Conservation (phyloP, 35 echinoderm and acorn worm genomes). For the Ophiothrix spiculata region DNA sequence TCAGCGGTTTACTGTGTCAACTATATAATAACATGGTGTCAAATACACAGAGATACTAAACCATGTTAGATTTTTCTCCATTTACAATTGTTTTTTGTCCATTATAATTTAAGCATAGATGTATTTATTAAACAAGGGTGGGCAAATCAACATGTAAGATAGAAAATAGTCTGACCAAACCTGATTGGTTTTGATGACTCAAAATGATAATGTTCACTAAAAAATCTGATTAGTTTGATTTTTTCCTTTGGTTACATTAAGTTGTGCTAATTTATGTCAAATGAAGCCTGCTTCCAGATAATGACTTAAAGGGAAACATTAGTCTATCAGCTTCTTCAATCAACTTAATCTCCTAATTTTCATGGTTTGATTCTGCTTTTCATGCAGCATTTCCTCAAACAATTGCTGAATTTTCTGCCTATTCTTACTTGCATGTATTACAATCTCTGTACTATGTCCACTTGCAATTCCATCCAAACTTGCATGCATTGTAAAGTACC, state of each 20-base stretch:
- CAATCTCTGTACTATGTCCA: background rate
- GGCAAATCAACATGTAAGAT: too few species aligned
- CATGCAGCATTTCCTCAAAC: background rate
- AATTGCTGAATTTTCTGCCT: background rate
- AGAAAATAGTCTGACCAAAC: too few species aligned
- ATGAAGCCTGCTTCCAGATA: background rate
- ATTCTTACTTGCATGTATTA: background rate
- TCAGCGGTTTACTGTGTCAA: constrained; percentile 9
- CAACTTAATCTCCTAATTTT: too few species aligned
- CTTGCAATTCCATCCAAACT: too few species aligned
- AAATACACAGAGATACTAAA: background rate
- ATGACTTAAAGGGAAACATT: background rate
- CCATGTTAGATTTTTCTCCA: background rate
- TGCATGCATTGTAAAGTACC: constrained; percentile 5
- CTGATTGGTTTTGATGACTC: too few species aligned
- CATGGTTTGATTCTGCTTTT: background rate
- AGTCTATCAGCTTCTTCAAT: background rate
- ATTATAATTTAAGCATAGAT: background rate
- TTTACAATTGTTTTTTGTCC: background rate
- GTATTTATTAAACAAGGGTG: background rate
- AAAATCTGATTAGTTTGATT: too few species aligned
- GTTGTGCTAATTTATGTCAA: too few species aligned
- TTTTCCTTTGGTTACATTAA: too few species aligned
- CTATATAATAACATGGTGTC: background rate
- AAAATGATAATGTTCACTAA: too few species aligned